Conservation (phyloP, 2,113 vertebrate species). For the Nothobranchius furzeri region DNA sequence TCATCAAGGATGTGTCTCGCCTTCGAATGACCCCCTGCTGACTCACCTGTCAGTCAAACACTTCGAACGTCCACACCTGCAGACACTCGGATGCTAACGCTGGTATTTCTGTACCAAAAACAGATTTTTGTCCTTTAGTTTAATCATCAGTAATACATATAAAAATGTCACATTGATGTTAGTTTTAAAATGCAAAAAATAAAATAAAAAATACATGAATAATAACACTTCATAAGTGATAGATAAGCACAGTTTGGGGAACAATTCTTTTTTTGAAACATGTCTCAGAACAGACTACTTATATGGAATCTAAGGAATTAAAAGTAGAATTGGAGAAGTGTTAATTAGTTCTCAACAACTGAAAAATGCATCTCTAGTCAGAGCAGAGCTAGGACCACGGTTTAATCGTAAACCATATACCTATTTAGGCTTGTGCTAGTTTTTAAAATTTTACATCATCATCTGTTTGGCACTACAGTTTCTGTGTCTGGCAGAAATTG, state of each 20-base stretch:
- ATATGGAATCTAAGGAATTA: neutral
- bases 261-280: neutral
- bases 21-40: conserved; percentile 32
- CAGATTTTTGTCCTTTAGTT: conserved; percentile 4
- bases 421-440: too few species aligned
- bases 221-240: neutral
- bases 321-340: neutral
- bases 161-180: conserved; percentile 12
- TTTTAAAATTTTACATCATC: too few species aligned
- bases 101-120: neutral
- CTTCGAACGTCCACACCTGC: conserved; percentile 17
- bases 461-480: too few species aligned
- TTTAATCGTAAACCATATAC: too few species aligned
- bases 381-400: neutral
- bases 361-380: neutral
- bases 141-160: conserved; percentile 40
- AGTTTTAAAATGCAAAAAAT: neutral
- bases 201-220: neutral
- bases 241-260: neutral
- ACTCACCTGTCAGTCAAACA: conserved; percentile 50
- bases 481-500: too few species aligned
- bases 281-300: neutral
- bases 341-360: neutral
- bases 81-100: conserved; percentile 5
- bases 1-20: conserved; percentile 15